Evolutionary conservation across 2,888 invertebrate species (phyloP).

Genomic region (Ormyrus thymus): DNA sequence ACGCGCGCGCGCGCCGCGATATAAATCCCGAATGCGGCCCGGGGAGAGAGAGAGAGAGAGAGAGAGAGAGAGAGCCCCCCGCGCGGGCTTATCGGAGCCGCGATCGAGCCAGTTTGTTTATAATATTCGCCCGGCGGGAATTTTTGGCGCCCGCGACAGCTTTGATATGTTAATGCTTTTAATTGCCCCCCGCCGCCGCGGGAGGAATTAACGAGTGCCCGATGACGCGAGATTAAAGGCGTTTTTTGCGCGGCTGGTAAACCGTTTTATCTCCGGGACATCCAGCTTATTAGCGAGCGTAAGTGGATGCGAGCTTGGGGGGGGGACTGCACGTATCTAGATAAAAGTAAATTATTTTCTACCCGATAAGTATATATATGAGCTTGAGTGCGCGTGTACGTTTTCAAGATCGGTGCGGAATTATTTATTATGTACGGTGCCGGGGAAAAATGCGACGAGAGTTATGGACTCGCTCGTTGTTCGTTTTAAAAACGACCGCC

Average conservation of each 20-base stretch:
- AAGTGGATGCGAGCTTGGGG: not conserved
- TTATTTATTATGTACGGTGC: not conserved
- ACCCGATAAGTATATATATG: not conserved
- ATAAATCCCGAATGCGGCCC: constrained; percentile 28
- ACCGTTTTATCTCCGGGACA: constrained; percentile 21
- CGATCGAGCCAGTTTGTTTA: not conserved
- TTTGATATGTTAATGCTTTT: not conserved
- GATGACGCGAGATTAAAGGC: no score
- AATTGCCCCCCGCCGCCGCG: not conserved
- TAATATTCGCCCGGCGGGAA: not conserved
- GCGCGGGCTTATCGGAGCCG: not conserved
- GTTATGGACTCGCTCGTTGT: no score
- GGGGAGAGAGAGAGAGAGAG: not conserved
- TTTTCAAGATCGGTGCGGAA: not conserved
- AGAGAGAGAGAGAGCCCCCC: constrained; percentile 6
- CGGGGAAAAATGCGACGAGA: no score
- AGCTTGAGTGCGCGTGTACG: not conserved
- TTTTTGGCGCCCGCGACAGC: not conserved
- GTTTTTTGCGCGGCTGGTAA: not conserved
- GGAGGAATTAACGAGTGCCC: not conserved
- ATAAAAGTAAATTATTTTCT: constrained; percentile 24
- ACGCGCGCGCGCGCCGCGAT: not conserved
- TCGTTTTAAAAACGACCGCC: no score
- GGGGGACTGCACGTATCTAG: not conserved
- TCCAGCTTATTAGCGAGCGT: constrained; percentile 14